Percentiles rank a stretch among this genome's conserved stretches.
Evolutionary conservation across 2,113 vertebrate genomes (phyloP).

Genomic region (Callospermophilus lateralis): DNA sequence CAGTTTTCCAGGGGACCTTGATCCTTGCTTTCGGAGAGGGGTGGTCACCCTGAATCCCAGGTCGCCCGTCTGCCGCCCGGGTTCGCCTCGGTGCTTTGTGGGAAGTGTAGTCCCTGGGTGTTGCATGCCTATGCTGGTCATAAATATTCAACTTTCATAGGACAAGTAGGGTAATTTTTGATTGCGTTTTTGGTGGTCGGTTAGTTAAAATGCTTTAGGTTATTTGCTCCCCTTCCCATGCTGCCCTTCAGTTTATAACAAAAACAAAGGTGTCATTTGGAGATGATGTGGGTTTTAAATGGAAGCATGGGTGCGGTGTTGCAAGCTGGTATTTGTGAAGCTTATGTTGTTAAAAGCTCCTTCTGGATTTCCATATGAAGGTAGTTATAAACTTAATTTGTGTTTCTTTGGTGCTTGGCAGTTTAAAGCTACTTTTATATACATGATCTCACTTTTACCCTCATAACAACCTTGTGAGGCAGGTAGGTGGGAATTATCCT

Average conservation of each 20-base stretch:
- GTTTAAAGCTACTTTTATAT: constrained; percentile 63
- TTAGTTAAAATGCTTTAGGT: neutral
- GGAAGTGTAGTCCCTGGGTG: constrained; percentile 77
- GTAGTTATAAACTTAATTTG: constrained; percentile 58
- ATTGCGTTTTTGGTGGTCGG: neutral
- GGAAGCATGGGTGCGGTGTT: constrained; percentile 48
- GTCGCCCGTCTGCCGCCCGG: constrained; percentile 1
- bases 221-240: neutral
- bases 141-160: neutral
- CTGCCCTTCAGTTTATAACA: neutral
- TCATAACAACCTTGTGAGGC: constrained; percentile 48
- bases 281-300: constrained; percentile 26
- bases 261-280: constrained; percentile 33
- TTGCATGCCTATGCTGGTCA: constrained; percentile 28
- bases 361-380: constrained; percentile 60
- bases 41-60: constrained; percentile 55
- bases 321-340: constrained; percentile 33
- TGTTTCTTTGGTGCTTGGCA: constrained; percentile 56
- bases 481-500: constrained; percentile 68
- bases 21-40: neutral
- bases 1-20: neutral
- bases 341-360: constrained; percentile 39
- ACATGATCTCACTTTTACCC: constrained; percentile 63
- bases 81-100: constrained; percentile 73
- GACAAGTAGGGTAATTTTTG: neutral